phyloP scores from a whole-genome alignment of 2,113 vertebrate genomes.

The Diadophis punctatus region DNA sequence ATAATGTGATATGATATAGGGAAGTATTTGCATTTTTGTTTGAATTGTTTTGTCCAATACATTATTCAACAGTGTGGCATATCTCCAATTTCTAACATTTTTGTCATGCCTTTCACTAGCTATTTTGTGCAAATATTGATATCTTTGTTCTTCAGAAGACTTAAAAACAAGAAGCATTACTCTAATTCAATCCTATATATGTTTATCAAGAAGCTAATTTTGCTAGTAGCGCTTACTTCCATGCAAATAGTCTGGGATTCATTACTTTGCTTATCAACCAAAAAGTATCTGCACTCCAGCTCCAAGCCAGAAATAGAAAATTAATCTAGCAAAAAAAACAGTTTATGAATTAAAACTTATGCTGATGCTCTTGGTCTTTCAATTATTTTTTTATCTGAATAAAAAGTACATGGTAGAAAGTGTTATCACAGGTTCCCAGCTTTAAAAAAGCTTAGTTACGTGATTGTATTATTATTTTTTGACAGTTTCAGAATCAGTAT shows the following conservation, averaged over 20 bases:
- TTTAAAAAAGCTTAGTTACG: not conserved
- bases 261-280: slow-evolving; percentile 6
- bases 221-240: not conserved
- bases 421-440: not conserved
- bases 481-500: not conserved
- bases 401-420: not conserved
- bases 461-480: not conserved
- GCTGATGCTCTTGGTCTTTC: not conserved
- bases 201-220: not conserved
- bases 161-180: slow-evolving; percentile 21
- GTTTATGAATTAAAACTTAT: not conserved
- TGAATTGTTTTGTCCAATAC: accelerated
- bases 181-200: not conserved
- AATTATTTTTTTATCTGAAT: not conserved
- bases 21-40: slow-evolving; percentile 30
- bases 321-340: not conserved
- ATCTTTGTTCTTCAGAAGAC: not conserved
- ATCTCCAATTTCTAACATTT: not conserved
- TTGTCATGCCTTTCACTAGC: not conserved
- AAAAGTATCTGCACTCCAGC: slow-evolving; percentile 5
- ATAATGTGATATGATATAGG: not conserved
- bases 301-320: not conserved
- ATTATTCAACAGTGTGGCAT: not conserved
- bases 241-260: not conserved
- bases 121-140: slow-evolving; percentile 8